phyloP scores from a whole-genome alignment of 2,797 vertebrate species.

The Sebastes vulpes region DNA sequence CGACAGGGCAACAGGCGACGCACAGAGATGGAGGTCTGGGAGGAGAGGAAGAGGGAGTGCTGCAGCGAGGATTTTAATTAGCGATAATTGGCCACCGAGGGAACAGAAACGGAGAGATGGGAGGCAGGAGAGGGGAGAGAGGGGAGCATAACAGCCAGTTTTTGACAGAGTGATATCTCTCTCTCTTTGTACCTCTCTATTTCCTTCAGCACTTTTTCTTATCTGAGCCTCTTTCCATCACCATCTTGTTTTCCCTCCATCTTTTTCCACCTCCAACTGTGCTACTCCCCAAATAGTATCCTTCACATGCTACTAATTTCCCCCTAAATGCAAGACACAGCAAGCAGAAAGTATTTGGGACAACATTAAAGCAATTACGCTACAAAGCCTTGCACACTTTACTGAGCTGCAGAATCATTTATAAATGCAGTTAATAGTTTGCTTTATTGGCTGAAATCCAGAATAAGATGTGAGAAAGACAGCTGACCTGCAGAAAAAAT shows the following conservation, averaged over 20 bases:
- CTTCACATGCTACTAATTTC: conserved; percentile 21
- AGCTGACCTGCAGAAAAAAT: neutral
- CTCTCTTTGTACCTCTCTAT: conserved; percentile 72
- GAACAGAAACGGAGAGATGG: conserved; percentile 76
- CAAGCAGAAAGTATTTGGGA: conserved; percentile 13
- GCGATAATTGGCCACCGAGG: conserved; percentile 87
- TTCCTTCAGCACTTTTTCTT: conserved; percentile 54
- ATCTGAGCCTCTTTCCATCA: conserved; percentile 22
- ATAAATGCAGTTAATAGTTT: neutral
- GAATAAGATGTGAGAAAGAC: neutral
- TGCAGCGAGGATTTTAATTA: conserved; percentile 86
- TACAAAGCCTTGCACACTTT: neutral
- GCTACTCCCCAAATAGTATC: conserved; percentile 17
- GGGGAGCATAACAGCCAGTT: conserved; percentile 52
- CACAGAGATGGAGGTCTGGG: conserved; percentile 55
- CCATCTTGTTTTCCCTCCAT: conserved; percentile 41
- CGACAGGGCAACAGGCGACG: conserved; percentile 51
- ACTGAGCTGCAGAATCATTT: neutral
- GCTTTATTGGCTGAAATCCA: neutral
- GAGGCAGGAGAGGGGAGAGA: conserved; percentile 45
- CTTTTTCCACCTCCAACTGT: conserved; percentile 44
- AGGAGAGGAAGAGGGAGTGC: conserved; percentile 64
- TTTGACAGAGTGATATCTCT: conserved; percentile 79
- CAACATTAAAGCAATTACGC: conserved; percentile 1
- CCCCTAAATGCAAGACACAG: conserved; percentile 2